These are phyloP conservation scores for Cynodonichthys magdalenae DNA, from an alignment of 2,797 vertebrate genomes.

Conservation along the genomic window DNA sequence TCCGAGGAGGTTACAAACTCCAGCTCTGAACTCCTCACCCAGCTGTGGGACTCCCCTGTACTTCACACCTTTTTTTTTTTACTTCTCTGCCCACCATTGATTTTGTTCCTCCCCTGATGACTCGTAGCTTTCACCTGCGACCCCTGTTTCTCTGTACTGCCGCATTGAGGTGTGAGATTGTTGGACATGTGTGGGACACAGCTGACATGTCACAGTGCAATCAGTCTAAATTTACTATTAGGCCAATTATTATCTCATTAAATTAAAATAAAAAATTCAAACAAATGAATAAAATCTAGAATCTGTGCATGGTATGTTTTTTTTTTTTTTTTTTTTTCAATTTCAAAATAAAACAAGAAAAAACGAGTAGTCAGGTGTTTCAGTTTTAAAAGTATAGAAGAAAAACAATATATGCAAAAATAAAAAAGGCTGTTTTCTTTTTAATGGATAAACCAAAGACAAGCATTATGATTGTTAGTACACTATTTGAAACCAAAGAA, in stretches of 20 bases:
- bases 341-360: background rate
- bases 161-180: slow-evolving; percentile 32
- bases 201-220: slow-evolving; percentile 30
- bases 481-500: too few species aligned
- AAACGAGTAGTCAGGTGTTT: too few species aligned
- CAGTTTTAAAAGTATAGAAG: too few species aligned
- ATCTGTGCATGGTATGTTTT: too few species aligned
- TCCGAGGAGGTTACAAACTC: slow-evolving; percentile 54
- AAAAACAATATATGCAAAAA: too few species aligned
- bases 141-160: slow-evolving; percentile 6
- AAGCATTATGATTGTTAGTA: too few species aligned
- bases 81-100: background rate
- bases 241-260: slow-evolving; percentile 62
- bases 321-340: background rate
- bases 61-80: slow-evolving; percentile 14
- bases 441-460: too few species aligned
- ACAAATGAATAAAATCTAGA: slow-evolving; percentile 7
- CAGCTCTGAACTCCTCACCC: slow-evolving; percentile 59
- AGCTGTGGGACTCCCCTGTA: slow-evolving; percentile 34
- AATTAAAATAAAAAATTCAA: slow-evolving; percentile 40
- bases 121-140: slow-evolving; percentile 25
- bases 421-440: too few species aligned
- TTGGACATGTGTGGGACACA: slow-evolving; percentile 16
- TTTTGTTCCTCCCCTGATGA: background rate
- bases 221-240: slow-evolving; percentile 22